These are phyloP conservation scores for Drosophila asahinai DNA, from an alignment of 1,140 invertebrate genomes.

Conservation along the genomic window DNA sequence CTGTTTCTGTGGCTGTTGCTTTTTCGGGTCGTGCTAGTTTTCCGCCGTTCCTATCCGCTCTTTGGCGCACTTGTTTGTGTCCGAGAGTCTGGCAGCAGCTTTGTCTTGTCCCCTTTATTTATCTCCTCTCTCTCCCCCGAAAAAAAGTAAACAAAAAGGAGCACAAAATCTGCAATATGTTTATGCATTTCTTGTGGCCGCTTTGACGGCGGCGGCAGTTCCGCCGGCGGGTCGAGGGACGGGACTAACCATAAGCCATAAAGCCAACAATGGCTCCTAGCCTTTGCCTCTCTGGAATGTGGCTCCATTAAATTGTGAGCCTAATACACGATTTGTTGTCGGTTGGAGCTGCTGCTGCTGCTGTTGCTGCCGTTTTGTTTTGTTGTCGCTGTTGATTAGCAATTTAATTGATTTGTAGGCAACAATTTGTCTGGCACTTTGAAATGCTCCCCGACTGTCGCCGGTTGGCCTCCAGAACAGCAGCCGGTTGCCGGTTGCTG, in stretches of 20 bases:
- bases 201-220: slow-evolving; percentile 49
- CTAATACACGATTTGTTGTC: slow-evolving; percentile 64
- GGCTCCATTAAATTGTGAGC: slow-evolving; percentile 78
- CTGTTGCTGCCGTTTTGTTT: slow-evolving; percentile 66
- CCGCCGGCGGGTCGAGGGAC: slow-evolving; percentile 16
- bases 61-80: slow-evolving; percentile 37
- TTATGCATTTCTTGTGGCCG: slow-evolving; percentile 75
- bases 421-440: slow-evolving; percentile 78
- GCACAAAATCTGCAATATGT: slow-evolving; percentile 61
- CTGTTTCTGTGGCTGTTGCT: slow-evolving; percentile 43
- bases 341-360: slow-evolving; percentile 18
- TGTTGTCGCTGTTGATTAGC: slow-evolving; percentile 77
- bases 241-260: slow-evolving; percentile 2
- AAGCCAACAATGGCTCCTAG: slow-evolving; percentile 59
- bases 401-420: slow-evolving; percentile 84
- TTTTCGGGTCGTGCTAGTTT: slow-evolving; percentile 49
- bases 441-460: slow-evolving; percentile 38
- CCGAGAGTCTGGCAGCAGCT: slow-evolving; percentile 32
- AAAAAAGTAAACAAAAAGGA: slow-evolving; percentile 28
- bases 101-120: slow-evolving; percentile 53
- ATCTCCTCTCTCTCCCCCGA: slow-evolving; percentile 14
- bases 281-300: slow-evolving; percentile 65
- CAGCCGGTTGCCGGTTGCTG: slow-evolving; percentile 42
- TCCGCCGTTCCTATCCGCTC: background rate
- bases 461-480: slow-evolving; percentile 57